Evolutionary conservation across 1,140 invertebrate genomes (phyloP).

Genomic region (Zaprionus ghesquierei): DNA sequence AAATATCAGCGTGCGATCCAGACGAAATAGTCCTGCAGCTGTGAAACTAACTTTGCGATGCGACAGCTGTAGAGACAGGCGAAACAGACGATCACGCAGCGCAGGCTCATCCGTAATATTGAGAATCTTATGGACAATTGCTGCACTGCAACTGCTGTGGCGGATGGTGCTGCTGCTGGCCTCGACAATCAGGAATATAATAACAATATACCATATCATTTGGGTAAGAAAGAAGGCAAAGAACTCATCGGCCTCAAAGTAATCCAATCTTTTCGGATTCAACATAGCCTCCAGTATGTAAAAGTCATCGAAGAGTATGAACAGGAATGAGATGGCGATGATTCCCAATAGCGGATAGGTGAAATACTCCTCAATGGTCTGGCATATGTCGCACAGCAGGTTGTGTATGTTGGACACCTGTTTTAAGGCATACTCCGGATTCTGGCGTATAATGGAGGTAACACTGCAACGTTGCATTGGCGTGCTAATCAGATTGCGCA

Average conservation of each 20-base stretch:
- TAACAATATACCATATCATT: constrained; percentile 77
- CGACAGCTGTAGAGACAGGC: constrained; percentile 69
- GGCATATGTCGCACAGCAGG: constrained; percentile 75
- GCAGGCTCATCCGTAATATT: constrained; percentile 74
- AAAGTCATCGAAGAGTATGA: constrained; percentile 79
- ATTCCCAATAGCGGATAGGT: constrained; percentile 76
- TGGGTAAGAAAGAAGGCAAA: constrained; percentile 76
- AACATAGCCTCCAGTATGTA: constrained; percentile 73
- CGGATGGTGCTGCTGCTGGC: constrained; percentile 67
- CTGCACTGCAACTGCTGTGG: constrained; percentile 59
- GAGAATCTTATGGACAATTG: constrained; percentile 75
- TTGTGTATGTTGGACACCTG: constrained; percentile 79
- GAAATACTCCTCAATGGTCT: constrained; percentile 79
- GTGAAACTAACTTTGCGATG: constrained; percentile 73
- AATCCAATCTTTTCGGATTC: constrained; percentile 66
- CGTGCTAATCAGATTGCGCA: constrained; percentile 49
- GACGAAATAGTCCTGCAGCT: constrained; percentile 71
- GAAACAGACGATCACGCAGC: constrained; percentile 64
- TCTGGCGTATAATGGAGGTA: constrained; percentile 74
- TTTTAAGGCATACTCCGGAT: constrained; percentile 68
- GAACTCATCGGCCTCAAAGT: constrained; percentile 75
- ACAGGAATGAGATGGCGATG: constrained; percentile 75
- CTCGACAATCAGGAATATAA: constrained; percentile 77
- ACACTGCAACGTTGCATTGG: constrained; percentile 71
- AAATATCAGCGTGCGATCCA: constrained; percentile 79